These are phyloP conservation scores for Neoarius graeffei DNA, from an alignment of 2,113 vertebrate genomes.

Conservation along the genomic window DNA sequence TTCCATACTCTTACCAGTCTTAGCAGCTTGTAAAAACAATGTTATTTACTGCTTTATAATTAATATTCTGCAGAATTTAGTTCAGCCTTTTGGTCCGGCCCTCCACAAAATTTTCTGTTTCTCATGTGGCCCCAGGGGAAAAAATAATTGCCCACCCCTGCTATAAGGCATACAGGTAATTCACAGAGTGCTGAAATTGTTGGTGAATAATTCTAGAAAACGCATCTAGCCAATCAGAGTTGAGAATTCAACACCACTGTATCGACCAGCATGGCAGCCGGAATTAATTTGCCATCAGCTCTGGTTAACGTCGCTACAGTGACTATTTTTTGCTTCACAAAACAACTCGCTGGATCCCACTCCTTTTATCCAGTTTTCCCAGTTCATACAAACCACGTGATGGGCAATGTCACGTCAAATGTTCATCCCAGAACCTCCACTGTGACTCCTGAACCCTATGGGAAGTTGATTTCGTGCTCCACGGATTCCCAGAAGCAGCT, in stretches of 20 bases:
- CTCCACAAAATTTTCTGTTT: too few species aligned
- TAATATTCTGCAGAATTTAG: too few species aligned
- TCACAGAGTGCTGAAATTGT: too few species aligned
- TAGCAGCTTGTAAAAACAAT: too few species aligned
- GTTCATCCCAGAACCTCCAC: too few species aligned
- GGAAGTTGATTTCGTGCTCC: not conserved
- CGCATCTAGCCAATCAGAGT: not conserved
- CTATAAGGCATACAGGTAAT: not conserved
- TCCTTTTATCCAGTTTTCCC: not conserved
- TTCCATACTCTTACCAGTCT: too few species aligned
- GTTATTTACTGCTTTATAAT: too few species aligned
- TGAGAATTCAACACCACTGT: not conserved
- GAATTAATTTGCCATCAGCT: not conserved
- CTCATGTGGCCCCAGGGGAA: too few species aligned
- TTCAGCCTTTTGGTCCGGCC: too few species aligned
- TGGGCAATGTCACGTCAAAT: not conserved
- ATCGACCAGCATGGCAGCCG: not conserved
- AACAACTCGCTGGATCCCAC: not conserved
- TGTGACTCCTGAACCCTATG: not conserved
- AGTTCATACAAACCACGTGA: not conserved
- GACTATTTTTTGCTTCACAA: not conserved
- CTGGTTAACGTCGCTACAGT: not conserved
- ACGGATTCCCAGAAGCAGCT: not conserved
- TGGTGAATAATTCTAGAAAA: not conserved
- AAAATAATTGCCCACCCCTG: too few species aligned